Conservation (phyloP, 2,113 vertebrate species). For the Brachypodius melanocephalos region DNA sequence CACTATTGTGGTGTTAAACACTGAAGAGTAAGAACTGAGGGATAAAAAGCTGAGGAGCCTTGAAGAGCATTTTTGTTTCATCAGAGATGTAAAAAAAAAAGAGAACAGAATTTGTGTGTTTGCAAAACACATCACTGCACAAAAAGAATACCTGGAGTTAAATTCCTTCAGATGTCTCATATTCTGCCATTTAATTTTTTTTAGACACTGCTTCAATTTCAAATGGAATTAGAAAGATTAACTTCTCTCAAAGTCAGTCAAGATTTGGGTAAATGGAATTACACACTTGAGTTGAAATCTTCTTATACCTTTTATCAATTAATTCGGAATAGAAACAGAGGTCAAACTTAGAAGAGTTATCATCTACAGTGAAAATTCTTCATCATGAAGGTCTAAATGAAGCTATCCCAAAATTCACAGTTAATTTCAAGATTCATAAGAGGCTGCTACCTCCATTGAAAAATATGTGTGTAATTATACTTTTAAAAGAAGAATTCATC, state of each 20-base stretch:
- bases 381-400: background rate
- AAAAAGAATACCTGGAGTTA: background rate
- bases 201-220: background rate
- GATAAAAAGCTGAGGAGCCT: background rate
- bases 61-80: background rate
- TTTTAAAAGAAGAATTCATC: background rate
- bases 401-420: background rate
- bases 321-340: background rate
- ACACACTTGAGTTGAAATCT: background rate
- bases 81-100: background rate
- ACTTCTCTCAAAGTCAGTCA: background rate
- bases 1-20: background rate
- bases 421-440: background rate
- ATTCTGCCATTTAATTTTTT: background rate
- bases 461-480: background rate
- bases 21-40: rapidly evolving
- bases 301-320: background rate
- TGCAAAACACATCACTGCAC: background rate
- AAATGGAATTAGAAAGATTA: background rate
- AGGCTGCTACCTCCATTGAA: background rate
- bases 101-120: background rate
- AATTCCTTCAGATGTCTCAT: background rate
- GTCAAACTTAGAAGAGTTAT: background rate
- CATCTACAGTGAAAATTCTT: background rate
- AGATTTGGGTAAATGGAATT: background rate